phyloP scores from a whole-genome alignment of 2,113 vertebrate genomes.

The Actenoides lindsayi region DNA sequence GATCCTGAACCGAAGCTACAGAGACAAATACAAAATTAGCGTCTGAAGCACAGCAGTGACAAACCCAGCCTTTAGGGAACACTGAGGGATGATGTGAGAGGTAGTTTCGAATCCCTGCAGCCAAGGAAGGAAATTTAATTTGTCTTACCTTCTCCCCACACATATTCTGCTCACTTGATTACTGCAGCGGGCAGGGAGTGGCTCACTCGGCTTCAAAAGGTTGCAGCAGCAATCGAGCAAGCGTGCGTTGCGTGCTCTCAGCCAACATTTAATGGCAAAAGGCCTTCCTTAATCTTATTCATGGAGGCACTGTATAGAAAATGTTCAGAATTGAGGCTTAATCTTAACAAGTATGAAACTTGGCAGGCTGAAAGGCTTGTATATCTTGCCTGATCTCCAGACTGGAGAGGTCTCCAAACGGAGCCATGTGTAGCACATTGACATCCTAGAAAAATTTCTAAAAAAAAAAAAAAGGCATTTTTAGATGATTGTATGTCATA shows the following conservation, averaged over 20 bases:
- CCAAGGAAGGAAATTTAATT: not conserved
- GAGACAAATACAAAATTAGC: fast-evolving
- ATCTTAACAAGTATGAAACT: constrained; percentile 15
- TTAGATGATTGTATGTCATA: constrained; percentile 1
- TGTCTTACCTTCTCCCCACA: fast-evolving
- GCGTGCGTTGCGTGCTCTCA: not conserved
- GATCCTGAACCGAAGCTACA: not conserved
- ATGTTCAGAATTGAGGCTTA: not conserved
- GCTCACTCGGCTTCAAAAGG: not conserved
- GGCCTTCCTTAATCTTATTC: not conserved
- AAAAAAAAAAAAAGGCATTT: not conserved
- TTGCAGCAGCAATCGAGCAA: not conserved
- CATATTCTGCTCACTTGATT: fast-evolving
- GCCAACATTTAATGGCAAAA: not conserved
- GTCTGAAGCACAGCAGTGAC: not conserved
- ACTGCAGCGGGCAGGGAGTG: not conserved
- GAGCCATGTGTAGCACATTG: constrained; percentile 6
- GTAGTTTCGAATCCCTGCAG: not conserved
- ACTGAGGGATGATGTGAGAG: not conserved
- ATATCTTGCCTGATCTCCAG: constrained; percentile 50
- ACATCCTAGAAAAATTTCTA: constrained; percentile 1
- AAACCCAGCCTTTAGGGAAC: not conserved
- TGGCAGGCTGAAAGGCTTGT: constrained; percentile 46
- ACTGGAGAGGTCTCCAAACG: constrained; percentile 31
- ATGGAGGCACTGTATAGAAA: not conserved